These are phyloP conservation scores for Orussus abietinus DNA, from an alignment of 1,140 invertebrate genomes.

Conservation along the genomic window DNA sequence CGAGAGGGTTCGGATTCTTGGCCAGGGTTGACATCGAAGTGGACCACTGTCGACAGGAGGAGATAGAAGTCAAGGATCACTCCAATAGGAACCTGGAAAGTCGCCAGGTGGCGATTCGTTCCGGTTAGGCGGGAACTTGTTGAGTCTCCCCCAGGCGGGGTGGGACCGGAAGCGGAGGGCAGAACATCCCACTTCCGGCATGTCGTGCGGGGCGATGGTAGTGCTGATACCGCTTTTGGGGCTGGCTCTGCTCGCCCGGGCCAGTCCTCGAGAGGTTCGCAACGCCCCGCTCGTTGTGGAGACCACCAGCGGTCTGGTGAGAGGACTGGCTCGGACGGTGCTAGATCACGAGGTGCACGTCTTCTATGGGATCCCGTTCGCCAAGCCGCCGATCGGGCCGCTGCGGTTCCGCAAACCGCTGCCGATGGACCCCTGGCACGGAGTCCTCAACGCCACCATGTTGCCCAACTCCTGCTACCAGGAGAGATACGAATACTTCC, in stretches of 20 bases:
- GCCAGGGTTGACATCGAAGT: no score
- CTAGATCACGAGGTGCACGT: conserved; percentile 80
- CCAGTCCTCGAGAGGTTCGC: conserved; percentile 56
- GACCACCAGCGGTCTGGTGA: conserved; percentile 73
- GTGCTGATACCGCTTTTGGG: conserved; percentile 6
- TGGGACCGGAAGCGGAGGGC: neutral
- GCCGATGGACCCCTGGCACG: conserved; percentile 81
- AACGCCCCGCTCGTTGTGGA: conserved; percentile 73
- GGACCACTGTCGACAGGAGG: no score
- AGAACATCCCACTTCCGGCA: neutral
- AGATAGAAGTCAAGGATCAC: no score
- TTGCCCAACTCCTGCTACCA: conserved; percentile 82
- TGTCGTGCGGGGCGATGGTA: conserved; percentile 1
- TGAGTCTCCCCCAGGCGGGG: conserved; percentile 26
- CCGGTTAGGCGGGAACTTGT: no score
- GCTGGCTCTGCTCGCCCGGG: conserved; percentile 9
- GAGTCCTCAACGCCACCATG: conserved; percentile 71
- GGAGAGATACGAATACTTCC: conserved; percentile 83
- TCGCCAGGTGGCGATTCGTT: no score
- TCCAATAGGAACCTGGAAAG: no score
- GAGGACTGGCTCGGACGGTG: conserved; percentile 71
- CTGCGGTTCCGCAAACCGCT: conserved; percentile 84
- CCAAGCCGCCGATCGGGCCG: conserved; percentile 84
- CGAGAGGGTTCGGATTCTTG: no score
- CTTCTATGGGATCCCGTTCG: conserved; percentile 92